Base-by-base conservation (phyloP, 2,797 vertebrate species). In the Oreochromis mossambicus region DNA sequence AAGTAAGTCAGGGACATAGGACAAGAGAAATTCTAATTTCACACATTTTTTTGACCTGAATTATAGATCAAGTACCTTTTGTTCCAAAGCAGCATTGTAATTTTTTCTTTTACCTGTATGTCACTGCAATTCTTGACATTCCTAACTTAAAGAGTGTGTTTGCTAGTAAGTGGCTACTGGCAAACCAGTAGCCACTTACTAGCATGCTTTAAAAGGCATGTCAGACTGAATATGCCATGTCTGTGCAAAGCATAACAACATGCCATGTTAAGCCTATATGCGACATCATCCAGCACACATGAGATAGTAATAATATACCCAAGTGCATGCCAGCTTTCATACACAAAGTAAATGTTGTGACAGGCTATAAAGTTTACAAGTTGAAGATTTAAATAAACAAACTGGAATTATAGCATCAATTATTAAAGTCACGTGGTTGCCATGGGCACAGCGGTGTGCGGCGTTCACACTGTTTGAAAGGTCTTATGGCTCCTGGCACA, bases 131-230 rank as follows among this genome's bases (percentile, higher is more conserved):
- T 21, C 50, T 87, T 87, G 75, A 38, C 51, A 52, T 87, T 88
- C 77, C 80, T 52, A 88, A 87, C 80, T 79, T 78, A 5, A 84
- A 81, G 82, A 56, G 63, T 91, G 86, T 36, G 26, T 68, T 52
- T n/a, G 19, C 19, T 36, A 38, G 8, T 43, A 82, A 73, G 52
- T 85, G 87, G 54, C 78, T 36, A 68, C 55, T 90, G 70, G 73
- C 88, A 41, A 90, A 81, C 36, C 73, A 26, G 73, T 24, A 24
- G 24, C 24, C 24, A 24, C 24, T 24, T 24, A 24, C 24, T 24
- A 24, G 24, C 24, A 24, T 68, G 82, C 81, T 91, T 83, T 85
- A 94, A 95, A 92, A 92, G 91, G 80, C 90, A 94, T 81, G 92
- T 91, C 88, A 84, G 85, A 83, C 77, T 90, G 86, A 90, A 90